phyloP scores from a whole-genome alignment of 2,113 vertebrate genomes.

The Spea multiplicata region DNA sequence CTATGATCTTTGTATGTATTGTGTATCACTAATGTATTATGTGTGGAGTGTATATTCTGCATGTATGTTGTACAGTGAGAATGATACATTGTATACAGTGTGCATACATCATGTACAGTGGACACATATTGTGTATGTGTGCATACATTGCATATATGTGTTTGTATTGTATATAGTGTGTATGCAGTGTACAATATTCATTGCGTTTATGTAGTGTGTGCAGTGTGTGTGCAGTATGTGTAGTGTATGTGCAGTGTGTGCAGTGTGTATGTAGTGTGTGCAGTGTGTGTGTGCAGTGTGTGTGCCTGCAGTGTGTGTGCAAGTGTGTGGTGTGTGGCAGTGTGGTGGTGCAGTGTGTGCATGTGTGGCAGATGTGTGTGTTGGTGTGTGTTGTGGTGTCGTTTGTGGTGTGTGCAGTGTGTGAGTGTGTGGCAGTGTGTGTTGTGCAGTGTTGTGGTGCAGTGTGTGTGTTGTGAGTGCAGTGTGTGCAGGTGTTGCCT shows the following conservation, averaged over 20 bases:
- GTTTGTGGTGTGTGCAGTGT: background rate
- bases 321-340: background rate
- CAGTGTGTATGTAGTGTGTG: background rate
- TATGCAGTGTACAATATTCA: background rate
- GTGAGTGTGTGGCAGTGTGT: background rate
- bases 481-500: background rate
- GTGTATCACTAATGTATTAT: too few relatives aligned
- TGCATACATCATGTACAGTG: background rate
- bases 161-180: background rate
- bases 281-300: background rate
- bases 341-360: too few relatives aligned
- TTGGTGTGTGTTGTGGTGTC: too few relatives aligned
- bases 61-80: background rate
- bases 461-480: background rate
- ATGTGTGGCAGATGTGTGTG: background rate
- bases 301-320: background rate
- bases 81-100: background rate
- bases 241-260: too few relatives aligned
- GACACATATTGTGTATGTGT: background rate
- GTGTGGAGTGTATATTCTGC: background rate
- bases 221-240: background rate
- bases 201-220: background rate
- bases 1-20: background rate
- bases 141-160: background rate
- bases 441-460: background rate